Percentiles rank a stretch among this genome's conserved stretches.
Conservation (phyloP, 2,888 invertebrate genomes). For the Tyria jacobaeae region DNA sequence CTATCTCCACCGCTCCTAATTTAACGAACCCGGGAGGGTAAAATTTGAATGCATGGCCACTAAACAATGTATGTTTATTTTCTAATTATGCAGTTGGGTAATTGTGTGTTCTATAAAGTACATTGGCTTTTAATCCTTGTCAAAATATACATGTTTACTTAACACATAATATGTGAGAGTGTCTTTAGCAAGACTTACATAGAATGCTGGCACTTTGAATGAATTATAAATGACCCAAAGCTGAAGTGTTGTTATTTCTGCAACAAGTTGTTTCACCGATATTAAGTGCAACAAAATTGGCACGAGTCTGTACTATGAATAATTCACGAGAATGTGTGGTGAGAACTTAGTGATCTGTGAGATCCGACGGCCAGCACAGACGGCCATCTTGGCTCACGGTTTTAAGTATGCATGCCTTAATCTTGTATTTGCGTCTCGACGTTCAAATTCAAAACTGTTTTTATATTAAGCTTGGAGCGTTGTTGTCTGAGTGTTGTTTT, state of each 20-base stretch:
- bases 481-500: background rate
- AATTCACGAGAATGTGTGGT: conserved; percentile 37
- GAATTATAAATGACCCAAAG: background rate
- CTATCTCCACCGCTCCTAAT: conserved; percentile 10
- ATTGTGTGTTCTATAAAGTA: background rate
- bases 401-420: conserved; percentile 27
- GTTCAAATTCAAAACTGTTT: conserved; percentile 1
- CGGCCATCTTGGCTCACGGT: conserved; percentile 10
- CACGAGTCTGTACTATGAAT: conserved; percentile 42
- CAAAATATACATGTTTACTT: background rate
- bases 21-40: conserved; percentile 10
- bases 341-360: conserved; percentile 7
- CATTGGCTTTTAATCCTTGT: background rate
- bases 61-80: conserved; percentile 2
- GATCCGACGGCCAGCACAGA: conserved; percentile 4
- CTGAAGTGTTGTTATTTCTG: conserved; percentile 34
- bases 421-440: conserved; percentile 11
- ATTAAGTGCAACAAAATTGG: conserved; percentile 47
- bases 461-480: background rate
- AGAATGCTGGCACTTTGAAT: background rate
- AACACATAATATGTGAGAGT: no score
- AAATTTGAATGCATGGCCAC: conserved; percentile 11
- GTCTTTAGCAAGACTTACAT: background rate
- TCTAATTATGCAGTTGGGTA: conserved; percentile 1
- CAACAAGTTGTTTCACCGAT: conserved; percentile 43